A percentile compares a stretch with the other conserved stretches of the same genome.
Evolutionary conservation across 2,888 invertebrate species (phyloP).

Genomic region (Arrhopalites spinosus): DNA sequence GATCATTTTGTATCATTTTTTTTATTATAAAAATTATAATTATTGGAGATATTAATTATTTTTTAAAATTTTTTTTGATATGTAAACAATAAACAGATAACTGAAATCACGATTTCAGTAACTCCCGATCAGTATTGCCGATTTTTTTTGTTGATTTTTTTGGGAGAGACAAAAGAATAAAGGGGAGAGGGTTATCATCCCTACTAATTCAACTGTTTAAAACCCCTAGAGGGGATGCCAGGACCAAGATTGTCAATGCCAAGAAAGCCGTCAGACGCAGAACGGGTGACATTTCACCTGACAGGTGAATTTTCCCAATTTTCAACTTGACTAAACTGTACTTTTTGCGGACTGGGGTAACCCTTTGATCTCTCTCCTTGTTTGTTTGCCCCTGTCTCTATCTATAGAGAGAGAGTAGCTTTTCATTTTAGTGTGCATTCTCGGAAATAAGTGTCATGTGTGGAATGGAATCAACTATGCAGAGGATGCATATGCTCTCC

Average conservation of each 20-base stretch:
- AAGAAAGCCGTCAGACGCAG: slow-evolving; percentile 27
- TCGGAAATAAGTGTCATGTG: background rate
- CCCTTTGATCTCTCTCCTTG: slow-evolving; percentile 26
- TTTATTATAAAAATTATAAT: too few species aligned
- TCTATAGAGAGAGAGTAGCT: background rate
- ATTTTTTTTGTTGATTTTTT: too few species aligned
- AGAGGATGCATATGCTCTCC: background rate
- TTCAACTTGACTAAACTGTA: slow-evolving; percentile 36
- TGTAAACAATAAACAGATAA: too few species aligned
- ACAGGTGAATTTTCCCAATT: slow-evolving; percentile 40
- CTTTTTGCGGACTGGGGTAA: slow-evolving; percentile 14
- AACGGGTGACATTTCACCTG: slow-evolving; percentile 37
- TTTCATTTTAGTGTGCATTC: background rate
- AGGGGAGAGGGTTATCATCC: slow-evolving; percentile 18
- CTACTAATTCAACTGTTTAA: slow-evolving; percentile 18
- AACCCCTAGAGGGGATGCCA: slow-evolving; percentile 1
- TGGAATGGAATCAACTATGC: too few species aligned
- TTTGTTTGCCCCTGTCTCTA: background rate
- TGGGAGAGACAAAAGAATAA: too few species aligned
- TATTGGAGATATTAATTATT: too few species aligned
- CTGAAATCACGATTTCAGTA: too few species aligned
- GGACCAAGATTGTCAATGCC: slow-evolving; percentile 7
- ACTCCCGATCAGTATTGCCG: too few species aligned
- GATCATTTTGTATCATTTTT: too few species aligned
- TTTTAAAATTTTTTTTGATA: too few species aligned